These are phyloP conservation scores for Idris sp. DNA, from an alignment of 1,140 invertebrate genomes.

Conservation along the genomic window DNA sequence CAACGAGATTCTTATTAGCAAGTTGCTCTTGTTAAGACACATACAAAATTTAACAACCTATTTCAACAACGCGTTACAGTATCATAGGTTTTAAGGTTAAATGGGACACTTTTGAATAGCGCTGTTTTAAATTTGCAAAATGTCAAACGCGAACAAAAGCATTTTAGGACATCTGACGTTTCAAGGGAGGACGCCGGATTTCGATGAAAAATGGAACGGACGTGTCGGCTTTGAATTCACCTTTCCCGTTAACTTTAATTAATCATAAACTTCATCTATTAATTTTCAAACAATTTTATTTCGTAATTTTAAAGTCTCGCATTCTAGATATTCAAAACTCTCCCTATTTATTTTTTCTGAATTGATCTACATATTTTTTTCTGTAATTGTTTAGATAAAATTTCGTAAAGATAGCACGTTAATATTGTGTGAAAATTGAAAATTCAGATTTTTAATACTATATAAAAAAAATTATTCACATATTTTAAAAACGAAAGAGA, in stretches of 20 bases:
- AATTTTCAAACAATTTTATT: no score
- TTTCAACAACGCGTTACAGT: constrained; percentile 20
- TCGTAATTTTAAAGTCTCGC: no score
- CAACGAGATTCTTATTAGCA: constrained; percentile 58
- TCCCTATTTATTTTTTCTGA: no score
- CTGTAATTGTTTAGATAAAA: no score
- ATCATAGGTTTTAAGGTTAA: constrained; percentile 26
- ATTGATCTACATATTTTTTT: no score
- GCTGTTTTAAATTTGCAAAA: constrained; percentile 33
- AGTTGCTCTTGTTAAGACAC: constrained; percentile 44
- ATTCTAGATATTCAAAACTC: no score
- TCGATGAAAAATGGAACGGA: constrained; percentile 19
- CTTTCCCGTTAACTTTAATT: constrained; percentile 25
- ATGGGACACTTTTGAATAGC: constrained; percentile 20
- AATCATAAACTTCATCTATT: constrained; percentile 13
- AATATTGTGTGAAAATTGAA: no score
- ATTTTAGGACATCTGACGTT: constrained; percentile 21
- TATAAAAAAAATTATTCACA: no score
- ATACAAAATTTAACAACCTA: constrained; percentile 25
- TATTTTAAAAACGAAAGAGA: no score
- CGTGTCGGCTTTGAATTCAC: constrained; percentile 18
- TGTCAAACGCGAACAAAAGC: constrained; percentile 36
- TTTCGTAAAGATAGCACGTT: no score
- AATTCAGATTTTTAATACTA: no score
- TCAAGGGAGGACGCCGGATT: not conserved